Conservation (phyloP, 2,888 invertebrate genomes). For the Rhagonycha fulva region DNA sequence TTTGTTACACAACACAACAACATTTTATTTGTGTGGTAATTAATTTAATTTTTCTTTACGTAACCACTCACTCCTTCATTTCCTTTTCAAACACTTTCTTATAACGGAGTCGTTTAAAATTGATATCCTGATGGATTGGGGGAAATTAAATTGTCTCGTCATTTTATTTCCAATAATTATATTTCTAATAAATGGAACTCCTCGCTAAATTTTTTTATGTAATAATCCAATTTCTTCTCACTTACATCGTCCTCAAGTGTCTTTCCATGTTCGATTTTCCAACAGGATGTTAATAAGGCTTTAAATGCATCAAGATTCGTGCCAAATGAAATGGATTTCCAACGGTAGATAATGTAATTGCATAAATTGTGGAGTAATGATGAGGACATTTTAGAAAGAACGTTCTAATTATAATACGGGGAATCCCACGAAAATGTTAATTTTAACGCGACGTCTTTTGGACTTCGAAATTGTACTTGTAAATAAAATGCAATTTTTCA, state of each 20-base stretch:
- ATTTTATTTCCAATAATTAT: not conserved
- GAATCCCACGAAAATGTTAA: not conserved
- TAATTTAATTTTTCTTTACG: not conserved
- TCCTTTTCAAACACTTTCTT: not conserved
- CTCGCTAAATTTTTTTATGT: not conserved
- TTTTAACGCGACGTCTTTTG: not conserved
- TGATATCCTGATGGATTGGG: not conserved
- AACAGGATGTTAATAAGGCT: not conserved
- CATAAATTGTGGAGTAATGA: not conserved
- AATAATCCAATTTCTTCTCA: not conserved
- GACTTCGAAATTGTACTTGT: not conserved
- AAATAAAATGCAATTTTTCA: not conserved
- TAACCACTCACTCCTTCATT: not conserved
- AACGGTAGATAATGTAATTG: not conserved
- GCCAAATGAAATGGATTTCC: not conserved
- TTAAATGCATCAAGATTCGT: not conserved
- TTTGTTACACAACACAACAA: not conserved
- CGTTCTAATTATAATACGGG: not conserved
- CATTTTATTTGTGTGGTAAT: not conserved
- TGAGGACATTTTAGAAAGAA: not conserved
- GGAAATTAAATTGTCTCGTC: not conserved
- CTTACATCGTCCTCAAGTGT: not conserved
- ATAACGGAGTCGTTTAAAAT: not conserved
- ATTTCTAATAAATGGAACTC: not conserved
- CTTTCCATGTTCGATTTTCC: not conserved